Evolutionary conservation across 2,888 invertebrate species (phyloP), one percentile per base, ranked within the genome.

Genomic region (Amiota communis): DNA sequence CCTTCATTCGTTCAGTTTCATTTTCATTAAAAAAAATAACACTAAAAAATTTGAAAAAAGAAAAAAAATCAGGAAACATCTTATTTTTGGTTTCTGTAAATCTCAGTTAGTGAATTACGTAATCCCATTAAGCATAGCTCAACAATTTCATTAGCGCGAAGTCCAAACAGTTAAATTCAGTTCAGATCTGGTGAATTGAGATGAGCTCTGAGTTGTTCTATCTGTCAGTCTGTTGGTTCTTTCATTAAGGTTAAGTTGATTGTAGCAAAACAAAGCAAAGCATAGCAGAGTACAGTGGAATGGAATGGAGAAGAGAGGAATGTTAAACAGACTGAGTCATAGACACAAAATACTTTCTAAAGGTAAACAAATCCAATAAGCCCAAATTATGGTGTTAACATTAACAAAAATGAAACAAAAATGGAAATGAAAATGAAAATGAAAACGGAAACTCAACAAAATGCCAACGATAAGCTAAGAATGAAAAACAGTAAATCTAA

Each of bases 61-160:
- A 57, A 9, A 1, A 57, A 57, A 57, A 57, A 1, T 10, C 2
- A 36, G 36, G 8, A 36, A 36, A 36, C 36, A 36, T 36, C 36
- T 36, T 36, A 36, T 36, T 36, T 53, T 53, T 53, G 12, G n/a
- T 53, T 53, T n/a, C n/a, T 53, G 53, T 53, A n/a, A n/a, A n/a
- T 53, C 13, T 53, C n/a, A n/a, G 12, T 53, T 12, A 8, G 12
- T 53, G 12, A 53, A n/a, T 63, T 17, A 59, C 17, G 71, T 71
- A 71, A 71, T 61, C 71, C 36, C 71, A 64, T 64, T 53, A 51
- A 71, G 64, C 64, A 63, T 51, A 46, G 63, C 51, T 67, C 53
- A 64, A 71, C 63, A 71, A 71, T 63, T 71, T 64, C 64, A 71
- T 71, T 71, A 71, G 71, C 71, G 59, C 13, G 15, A 72, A 48